phyloP scores from a whole-genome alignment of 2,113 vertebrate genomes.

The Gallinago jamesoni region DNA sequence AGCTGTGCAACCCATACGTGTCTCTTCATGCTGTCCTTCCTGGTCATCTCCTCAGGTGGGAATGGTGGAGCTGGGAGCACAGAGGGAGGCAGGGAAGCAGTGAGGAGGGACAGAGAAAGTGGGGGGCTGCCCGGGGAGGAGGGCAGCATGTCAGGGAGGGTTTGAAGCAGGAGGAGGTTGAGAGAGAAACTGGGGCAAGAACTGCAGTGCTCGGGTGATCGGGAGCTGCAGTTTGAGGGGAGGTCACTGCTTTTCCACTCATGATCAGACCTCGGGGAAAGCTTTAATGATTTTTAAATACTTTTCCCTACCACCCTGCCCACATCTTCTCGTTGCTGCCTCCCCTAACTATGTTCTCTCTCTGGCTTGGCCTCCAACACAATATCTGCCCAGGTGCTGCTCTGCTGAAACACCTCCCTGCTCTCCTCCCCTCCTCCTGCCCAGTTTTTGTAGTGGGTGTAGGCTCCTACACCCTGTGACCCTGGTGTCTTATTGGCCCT shows the following conservation, averaged over 20 bases:
- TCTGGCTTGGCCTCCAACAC: background rate
- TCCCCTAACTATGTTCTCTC: background rate
- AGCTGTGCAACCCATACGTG: too few relatives aligned
- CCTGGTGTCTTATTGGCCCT: background rate
- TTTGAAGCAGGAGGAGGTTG: background rate
- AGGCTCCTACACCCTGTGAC: background rate
- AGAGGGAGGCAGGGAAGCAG: background rate
- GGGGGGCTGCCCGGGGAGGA: background rate
- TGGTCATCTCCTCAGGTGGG: background rate
- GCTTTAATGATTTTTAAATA: background rate
- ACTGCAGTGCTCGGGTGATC: accelerated
- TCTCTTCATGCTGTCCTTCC: background rate
- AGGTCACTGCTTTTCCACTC: background rate
- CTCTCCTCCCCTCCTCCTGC: background rate
- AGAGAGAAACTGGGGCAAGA: background rate
- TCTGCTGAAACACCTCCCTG: background rate
- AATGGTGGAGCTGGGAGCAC: background rate
- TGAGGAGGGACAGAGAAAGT: background rate
- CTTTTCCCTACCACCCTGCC: background rate
- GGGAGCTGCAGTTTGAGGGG: background rate
- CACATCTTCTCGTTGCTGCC: background rate
- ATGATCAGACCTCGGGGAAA: background rate
- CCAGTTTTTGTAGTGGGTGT: background rate
- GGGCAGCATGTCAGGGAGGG: accelerated
- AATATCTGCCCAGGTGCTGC: background rate